Percentiles rank a stretch among this genome's conserved stretches.
Evolutionary conservation across 2,113 vertebrate genomes (phyloP).

Genomic region (Xiphorhynchus elegans): DNA sequence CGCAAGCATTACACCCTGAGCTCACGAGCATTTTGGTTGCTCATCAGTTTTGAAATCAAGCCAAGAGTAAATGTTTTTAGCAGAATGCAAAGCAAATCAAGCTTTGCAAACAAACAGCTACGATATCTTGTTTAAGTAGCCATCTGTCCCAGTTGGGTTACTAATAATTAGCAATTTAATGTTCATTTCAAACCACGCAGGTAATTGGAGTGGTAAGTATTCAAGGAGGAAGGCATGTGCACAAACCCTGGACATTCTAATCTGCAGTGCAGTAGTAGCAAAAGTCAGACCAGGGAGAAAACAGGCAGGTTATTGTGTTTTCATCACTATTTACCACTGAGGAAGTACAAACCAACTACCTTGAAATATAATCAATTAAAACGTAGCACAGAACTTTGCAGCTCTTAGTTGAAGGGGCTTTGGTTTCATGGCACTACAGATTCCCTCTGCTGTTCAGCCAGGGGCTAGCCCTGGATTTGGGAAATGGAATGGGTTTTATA

Average conservation of each 20-base stretch:
- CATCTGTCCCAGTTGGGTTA: neutral
- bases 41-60: neutral
- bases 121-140: neutral
- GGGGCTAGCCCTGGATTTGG: neutral
- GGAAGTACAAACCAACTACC: neutral
- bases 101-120: slow-evolving; percentile 23
- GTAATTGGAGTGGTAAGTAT: neutral
- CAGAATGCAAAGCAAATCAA: slow-evolving; percentile 18
- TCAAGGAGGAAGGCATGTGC: neutral
- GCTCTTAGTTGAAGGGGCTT: neutral
- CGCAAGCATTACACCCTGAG: neutral
- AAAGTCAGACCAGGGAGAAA: neutral
- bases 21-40: neutral
- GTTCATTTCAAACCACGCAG: slow-evolving; percentile 9
- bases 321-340: neutral
- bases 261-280: neutral
- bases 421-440: neutral
- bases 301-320: neutral
- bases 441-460: neutral
- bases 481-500: neutral
- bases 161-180: neutral
- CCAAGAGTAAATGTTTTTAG: slow-evolving; percentile 14
- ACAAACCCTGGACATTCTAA: neutral
- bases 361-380: neutral
- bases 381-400: neutral